Evolutionary conservation across 2,888 invertebrate genomes (phyloP).

Genomic region (Cenopis cana): DNA sequence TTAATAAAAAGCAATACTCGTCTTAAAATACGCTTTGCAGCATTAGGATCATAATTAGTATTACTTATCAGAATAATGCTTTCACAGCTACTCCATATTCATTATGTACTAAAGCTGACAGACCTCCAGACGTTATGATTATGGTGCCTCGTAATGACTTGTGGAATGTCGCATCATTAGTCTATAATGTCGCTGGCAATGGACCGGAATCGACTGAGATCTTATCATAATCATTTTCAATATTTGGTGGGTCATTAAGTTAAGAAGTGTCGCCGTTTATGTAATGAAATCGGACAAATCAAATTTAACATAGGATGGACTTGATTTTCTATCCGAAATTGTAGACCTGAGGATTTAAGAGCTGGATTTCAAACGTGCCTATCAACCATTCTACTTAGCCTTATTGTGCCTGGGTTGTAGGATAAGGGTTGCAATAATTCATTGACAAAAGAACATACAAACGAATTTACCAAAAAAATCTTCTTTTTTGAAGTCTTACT

Average conservation of each 20-base stretch:
- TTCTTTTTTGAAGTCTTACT: too few relatives aligned
- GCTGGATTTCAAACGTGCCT: background rate
- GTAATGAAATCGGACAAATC: background rate
- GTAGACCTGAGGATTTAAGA: background rate
- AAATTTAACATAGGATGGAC: too few relatives aligned
- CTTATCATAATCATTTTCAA: conserved; percentile 23
- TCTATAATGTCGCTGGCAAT: conserved; percentile 25
- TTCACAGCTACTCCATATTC: conserved; percentile 30
- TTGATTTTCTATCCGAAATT: background rate
- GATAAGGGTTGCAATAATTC: background rate
- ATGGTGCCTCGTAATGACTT: conserved; percentile 29
- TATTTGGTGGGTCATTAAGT: background rate
- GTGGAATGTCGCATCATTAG: conserved; percentile 41
- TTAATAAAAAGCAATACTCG: too few relatives aligned
- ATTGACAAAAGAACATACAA: background rate
- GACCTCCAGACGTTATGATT: conserved; percentile 33
- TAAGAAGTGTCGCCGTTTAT: background rate
- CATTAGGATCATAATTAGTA: background rate
- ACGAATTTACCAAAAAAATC: too few relatives aligned
- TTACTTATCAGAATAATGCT: conserved; percentile 10
- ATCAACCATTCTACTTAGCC: background rate
- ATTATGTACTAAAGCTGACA: conserved; percentile 18
- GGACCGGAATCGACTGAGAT: conserved; percentile 22
- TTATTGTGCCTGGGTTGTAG: background rate
- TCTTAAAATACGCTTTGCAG: background rate